Conservation (phyloP, 2,888 invertebrate genomes). For the Ormia ochracea region DNA sequence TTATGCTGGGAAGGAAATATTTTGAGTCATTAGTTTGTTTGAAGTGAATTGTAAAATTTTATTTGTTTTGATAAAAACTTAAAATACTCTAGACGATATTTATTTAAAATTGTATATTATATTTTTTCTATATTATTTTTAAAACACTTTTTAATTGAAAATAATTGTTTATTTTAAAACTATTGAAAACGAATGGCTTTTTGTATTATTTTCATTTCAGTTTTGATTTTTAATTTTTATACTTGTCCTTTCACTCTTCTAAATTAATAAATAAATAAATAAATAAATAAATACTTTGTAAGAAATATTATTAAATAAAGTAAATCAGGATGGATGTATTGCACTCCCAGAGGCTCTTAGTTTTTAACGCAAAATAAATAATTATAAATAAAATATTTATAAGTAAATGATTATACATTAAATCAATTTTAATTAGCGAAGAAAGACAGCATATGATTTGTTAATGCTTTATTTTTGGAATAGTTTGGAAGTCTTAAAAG, state of each 20-base stretch:
- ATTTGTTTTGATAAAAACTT: constrained; percentile 41
- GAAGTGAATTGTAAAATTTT: neutral
- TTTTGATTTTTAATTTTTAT: constrained; percentile 6
- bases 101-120: neutral
- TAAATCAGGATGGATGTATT: constrained; percentile 64
- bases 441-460: constrained; percentile 2
- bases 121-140: neutral
- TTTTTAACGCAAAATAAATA: constrained; percentile 21
- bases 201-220: neutral
- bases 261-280: constrained; percentile 56
- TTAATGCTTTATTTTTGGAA: neutral
- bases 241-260: constrained; percentile 23
- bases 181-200: constrained; percentile 50
- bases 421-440: constrained; percentile 15
- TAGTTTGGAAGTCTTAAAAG: constrained; percentile 11
- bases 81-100: constrained; percentile 9
- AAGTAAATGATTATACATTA: constrained; percentile 15
- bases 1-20: neutral
- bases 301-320: constrained; percentile 52
- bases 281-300: constrained; percentile 28
- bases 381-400: neutral
- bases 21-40: neutral
- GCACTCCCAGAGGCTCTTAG: constrained; percentile 63
- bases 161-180: neutral
- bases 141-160: neutral